A percentile compares a stretch with the other conserved stretches of the same genome.
Conservation (phyloP, 23 tunicate genomes). For the Botrylloides violaceus region DNA sequence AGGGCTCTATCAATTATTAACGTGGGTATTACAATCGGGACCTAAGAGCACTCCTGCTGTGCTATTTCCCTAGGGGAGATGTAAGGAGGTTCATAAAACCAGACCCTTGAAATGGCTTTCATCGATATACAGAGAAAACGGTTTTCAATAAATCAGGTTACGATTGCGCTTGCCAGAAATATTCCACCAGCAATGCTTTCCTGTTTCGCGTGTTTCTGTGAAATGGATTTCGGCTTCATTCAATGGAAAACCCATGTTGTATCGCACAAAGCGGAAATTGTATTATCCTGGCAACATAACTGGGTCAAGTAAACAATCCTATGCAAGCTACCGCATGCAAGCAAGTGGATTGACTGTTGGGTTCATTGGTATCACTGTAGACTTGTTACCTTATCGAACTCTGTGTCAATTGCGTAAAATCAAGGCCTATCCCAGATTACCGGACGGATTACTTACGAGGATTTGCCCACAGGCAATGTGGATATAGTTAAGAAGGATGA, state of each 20-base stretch:
- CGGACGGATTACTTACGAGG: neutral
- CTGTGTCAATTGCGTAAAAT: neutral
- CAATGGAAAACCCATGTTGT: too few relatives aligned
- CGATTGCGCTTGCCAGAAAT: too few relatives aligned
- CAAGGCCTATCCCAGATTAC: neutral
- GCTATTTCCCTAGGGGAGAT: conserved; percentile 1
- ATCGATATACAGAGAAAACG: too few relatives aligned
- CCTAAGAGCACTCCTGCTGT: conserved; percentile 7
- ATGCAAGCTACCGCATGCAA: neutral
- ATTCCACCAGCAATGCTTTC: too few relatives aligned
- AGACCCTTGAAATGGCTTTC: too few relatives aligned
- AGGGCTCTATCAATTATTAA: conserved; percentile 20
- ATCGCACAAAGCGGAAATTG: too few relatives aligned
- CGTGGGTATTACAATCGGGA: conserved; percentile 7
- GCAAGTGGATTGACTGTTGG: neutral
- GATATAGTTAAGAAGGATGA: too few relatives aligned
- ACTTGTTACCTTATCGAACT: neutral
- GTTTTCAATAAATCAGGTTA: too few relatives aligned
- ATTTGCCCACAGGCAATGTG: neutral
- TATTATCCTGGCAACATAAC: neutral
- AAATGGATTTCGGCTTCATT: too few relatives aligned
- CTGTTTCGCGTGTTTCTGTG: too few relatives aligned
- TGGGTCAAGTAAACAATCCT: neutral
- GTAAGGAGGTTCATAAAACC: neutral
- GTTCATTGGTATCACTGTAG: too few relatives aligned